A percentile compares a stretch with the other conserved stretches of the same genome.
These are phyloP conservation scores for Eupithecia insigniata DNA, from an alignment of 2,888 invertebrate genomes.

Conservation along the genomic window DNA sequence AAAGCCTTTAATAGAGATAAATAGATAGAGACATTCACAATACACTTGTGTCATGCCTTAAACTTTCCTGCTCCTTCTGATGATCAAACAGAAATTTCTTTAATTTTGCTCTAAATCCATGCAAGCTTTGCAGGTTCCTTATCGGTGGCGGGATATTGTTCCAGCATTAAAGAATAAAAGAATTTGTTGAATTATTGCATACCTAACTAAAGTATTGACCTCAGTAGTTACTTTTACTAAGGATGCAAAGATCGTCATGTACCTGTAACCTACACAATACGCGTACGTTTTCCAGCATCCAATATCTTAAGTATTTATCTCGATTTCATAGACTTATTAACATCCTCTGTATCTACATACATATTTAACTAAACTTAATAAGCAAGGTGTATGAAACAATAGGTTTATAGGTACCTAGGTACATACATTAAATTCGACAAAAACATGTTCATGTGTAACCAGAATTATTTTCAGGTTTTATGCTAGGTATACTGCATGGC, in stretches of 20 bases:
- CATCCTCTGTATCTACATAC: neutral
- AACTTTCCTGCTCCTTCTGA: too few relatives aligned
- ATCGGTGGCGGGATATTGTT: too few relatives aligned
- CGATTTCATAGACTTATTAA: constrained; percentile 3
- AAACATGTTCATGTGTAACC: neutral
- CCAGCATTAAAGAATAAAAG: too few relatives aligned
- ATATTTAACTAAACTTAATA: neutral
- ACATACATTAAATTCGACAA: neutral
- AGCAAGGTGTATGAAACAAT: neutral
- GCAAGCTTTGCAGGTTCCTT: too few relatives aligned
- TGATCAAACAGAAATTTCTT: too few relatives aligned
- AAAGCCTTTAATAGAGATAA: too few relatives aligned
- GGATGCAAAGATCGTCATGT: neutral
- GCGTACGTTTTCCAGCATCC: neutral
- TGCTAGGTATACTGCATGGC: neutral
- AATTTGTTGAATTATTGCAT: neutral
- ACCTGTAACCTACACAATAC: neutral
- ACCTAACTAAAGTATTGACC: neutral
- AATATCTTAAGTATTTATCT: constrained; percentile 14
- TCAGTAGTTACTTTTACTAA: neutral
- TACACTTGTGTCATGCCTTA: too few relatives aligned
- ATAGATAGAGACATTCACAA: too few relatives aligned
- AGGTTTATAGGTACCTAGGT: neutral
- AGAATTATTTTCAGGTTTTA: neutral
- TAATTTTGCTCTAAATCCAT: too few relatives aligned